Conservation (phyloP, 2,113 vertebrate genomes). For the Saimiri boliviensis region DNA sequence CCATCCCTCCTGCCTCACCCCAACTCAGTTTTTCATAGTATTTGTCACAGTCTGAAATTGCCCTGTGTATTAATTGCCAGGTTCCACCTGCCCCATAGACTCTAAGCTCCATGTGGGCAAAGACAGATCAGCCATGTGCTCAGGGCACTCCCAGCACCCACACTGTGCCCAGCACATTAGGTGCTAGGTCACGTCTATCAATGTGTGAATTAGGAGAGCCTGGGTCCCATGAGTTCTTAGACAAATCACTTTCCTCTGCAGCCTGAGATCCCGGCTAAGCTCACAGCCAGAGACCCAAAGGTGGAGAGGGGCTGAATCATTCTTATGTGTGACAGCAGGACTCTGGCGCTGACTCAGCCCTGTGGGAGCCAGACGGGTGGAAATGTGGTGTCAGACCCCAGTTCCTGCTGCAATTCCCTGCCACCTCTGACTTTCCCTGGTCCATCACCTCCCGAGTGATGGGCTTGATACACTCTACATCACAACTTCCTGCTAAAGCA, state of each 20-base stretch:
- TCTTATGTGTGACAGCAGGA: neutral
- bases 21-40: neutral
- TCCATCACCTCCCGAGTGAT: neutral
- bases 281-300: too few species aligned
- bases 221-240: neutral
- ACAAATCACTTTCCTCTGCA: neutral
- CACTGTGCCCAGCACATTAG: neutral
- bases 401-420: rapidly evolving
- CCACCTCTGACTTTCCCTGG: neutral
- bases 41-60: neutral
- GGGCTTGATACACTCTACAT: neutral
- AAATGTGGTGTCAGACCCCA: too few species aligned
- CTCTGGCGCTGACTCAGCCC: neutral
- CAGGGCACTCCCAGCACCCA: neutral
- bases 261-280: neutral
- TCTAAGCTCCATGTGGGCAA: neutral
- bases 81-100: neutral
- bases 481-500: conserved; percentile 36
- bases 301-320: neutral
- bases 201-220: neutral
- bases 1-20: neutral
- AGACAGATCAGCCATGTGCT: neutral
- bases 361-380: neutral
- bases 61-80: neutral
- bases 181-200: neutral